These are phyloP conservation scores for Malthinus flaveolus DNA, from an alignment of 2,888 invertebrate species.

Conservation along the genomic window DNA sequence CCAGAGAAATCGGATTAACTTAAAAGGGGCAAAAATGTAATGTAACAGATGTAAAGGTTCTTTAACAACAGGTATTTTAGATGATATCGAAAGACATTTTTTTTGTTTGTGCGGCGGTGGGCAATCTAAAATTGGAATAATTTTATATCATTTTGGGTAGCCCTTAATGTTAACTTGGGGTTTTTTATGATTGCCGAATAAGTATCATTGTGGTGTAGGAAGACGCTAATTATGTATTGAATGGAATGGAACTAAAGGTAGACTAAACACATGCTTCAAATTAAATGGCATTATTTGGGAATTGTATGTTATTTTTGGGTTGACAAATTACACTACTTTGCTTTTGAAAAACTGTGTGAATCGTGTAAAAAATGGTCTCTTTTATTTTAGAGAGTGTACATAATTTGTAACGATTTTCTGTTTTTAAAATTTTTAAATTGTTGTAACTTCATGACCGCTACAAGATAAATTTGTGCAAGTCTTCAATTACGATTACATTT, in stretches of 20 bases:
- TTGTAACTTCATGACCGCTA: too few relatives aligned
- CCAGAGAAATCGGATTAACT: too few relatives aligned
- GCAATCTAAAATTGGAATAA: slow-evolving; percentile 36
- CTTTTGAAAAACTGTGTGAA: slow-evolving; percentile 1
- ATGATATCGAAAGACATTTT: slow-evolving; percentile 39
- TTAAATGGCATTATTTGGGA: slow-evolving; percentile 35
- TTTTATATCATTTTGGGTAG: slow-evolving; percentile 39
- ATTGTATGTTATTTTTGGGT: slow-evolving; percentile 25
- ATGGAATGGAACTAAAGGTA: slow-evolving; percentile 25
- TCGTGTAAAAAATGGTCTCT: neutral
- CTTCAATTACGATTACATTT: too few relatives aligned
- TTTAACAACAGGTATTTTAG: slow-evolving; percentile 25
- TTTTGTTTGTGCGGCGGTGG: slow-evolving; percentile 24
- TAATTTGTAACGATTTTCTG: neutral
- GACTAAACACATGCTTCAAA: slow-evolving; percentile 36
- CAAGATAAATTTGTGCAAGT: too few relatives aligned
- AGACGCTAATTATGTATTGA: slow-evolving; percentile 29
- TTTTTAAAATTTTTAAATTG: too few relatives aligned
- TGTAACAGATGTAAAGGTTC: slow-evolving; percentile 23
- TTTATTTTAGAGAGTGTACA: slow-evolving; percentile 2
- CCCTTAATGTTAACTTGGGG: slow-evolving; percentile 37
- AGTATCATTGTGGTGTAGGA: slow-evolving; percentile 32
- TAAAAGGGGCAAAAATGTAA: neutral
- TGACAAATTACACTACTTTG: slow-evolving; percentile 26
- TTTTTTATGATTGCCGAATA: slow-evolving; percentile 42